These are phyloP conservation scores for Dipodomys stephensi DNA, from an alignment of 2,113 vertebrate genomes.

Conservation along the genomic window DNA sequence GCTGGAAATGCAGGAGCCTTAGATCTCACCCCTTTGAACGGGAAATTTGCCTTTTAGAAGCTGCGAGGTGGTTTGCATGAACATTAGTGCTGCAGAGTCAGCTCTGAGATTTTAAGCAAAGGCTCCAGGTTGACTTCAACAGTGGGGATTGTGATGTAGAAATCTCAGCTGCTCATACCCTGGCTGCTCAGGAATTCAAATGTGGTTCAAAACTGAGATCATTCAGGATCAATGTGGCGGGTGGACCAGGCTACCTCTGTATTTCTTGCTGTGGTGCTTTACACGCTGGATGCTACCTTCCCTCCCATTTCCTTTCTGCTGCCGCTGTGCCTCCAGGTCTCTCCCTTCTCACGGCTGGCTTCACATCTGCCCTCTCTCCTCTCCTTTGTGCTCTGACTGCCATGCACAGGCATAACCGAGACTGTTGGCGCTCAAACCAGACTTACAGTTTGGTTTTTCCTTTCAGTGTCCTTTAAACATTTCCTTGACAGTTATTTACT, in stretches of 20 bases:
- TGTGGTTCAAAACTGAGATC: not conserved
- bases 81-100: not conserved
- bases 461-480: constrained; percentile 6
- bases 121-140: not conserved
- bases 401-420: not conserved
- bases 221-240: not conserved
- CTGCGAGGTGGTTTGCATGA: not conserved
- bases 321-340: too few relatives aligned
- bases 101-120: not conserved
- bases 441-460: not conserved
- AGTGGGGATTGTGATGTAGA: not conserved
- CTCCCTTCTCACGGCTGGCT: not conserved
- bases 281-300: too few relatives aligned
- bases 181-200: not conserved
- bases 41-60: not conserved
- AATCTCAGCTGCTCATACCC: not conserved
- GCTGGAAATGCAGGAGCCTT: not conserved
- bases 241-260: not conserved
- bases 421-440: not conserved
- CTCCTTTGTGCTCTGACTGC: rapidly evolving
- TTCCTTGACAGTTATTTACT: not conserved
- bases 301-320: too few relatives aligned
- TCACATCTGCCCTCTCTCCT: not conserved
- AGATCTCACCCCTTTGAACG: not conserved
- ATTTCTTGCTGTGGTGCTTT: not conserved